phyloP scores from a whole-genome alignment of 2,797 vertebrate species.

The Onychomys leucogaster region DNA sequence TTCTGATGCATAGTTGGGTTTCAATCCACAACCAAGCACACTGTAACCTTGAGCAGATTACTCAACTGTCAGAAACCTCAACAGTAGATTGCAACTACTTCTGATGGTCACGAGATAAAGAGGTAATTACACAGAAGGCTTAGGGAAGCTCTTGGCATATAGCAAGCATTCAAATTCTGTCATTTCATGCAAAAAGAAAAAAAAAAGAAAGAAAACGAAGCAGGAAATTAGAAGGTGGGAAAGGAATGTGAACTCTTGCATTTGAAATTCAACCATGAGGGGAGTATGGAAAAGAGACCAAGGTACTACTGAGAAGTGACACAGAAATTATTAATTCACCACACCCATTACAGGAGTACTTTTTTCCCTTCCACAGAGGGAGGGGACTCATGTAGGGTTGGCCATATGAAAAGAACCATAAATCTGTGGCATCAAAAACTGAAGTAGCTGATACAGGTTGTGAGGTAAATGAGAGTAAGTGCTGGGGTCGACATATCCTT shows the following conservation, averaged over 20 bases:
- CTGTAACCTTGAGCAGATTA: conserved; percentile 34
- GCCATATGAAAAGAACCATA: background rate
- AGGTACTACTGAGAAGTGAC: background rate
- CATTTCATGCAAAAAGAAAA: background rate
- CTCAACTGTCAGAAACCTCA: conserved; percentile 37
- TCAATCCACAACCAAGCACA: conserved; percentile 12
- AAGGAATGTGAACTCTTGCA: conserved; percentile 29
- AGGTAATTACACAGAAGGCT: background rate
- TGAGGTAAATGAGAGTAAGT: background rate
- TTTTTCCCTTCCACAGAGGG: background rate
- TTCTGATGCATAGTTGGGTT: background rate
- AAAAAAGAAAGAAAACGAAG: background rate
- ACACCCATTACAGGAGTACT: conserved; percentile 40
- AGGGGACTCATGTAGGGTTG: background rate
- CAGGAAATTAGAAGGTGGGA: background rate
- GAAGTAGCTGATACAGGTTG: background rate
- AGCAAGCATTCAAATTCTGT: conserved; percentile 2
- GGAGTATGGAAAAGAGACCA: background rate
- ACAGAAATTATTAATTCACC: conserved; percentile 34
- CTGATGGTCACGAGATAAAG: background rate
- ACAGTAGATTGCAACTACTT: background rate
- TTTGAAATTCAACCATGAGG: background rate
- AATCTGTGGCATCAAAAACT: background rate
- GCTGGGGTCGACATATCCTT: background rate
- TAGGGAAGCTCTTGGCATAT: background rate